Evolutionary conservation across 2,113 vertebrate genomes (phyloP).

Genomic region (Rhinoptilus africanus): DNA sequence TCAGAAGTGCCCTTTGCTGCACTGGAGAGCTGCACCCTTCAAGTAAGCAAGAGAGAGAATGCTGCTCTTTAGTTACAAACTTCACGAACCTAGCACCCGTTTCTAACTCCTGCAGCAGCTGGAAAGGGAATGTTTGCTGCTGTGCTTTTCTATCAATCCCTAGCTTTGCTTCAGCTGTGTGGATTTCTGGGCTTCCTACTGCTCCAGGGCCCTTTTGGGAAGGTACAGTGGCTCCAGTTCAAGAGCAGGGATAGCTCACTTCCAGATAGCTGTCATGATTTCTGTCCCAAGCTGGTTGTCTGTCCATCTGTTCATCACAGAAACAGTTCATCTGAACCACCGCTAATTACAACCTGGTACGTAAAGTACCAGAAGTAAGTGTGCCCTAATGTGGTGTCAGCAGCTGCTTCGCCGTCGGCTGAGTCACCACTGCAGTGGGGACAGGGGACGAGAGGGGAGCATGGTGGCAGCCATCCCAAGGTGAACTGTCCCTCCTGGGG

Average conservation of each 20-base stretch:
- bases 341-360: background rate
- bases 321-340: background rate
- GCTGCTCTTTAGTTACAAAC: background rate
- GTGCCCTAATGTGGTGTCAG: background rate
- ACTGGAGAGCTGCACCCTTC: background rate
- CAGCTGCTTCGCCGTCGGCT: slow-evolving; percentile 5
- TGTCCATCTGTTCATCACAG: background rate
- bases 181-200: background rate
- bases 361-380: background rate
- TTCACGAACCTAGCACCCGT: background rate
- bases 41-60: background rate
- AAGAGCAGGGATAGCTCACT: background rate
- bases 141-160: background rate
- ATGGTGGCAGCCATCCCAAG: background rate
- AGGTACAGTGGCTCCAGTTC: background rate
- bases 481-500: background rate
- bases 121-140: background rate
- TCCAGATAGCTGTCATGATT: background rate
- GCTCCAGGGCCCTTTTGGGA: background rate
- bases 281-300: background rate
- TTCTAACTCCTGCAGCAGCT: background rate
- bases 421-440: slow-evolving; percentile 27
- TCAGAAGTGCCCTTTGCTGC: background rate
- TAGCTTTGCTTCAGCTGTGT: background rate
- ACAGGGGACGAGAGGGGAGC: background rate